These are phyloP conservation scores for Cynopterus brachyotis DNA, from an alignment of 2,113 vertebrate species.

Conservation along the genomic window DNA sequence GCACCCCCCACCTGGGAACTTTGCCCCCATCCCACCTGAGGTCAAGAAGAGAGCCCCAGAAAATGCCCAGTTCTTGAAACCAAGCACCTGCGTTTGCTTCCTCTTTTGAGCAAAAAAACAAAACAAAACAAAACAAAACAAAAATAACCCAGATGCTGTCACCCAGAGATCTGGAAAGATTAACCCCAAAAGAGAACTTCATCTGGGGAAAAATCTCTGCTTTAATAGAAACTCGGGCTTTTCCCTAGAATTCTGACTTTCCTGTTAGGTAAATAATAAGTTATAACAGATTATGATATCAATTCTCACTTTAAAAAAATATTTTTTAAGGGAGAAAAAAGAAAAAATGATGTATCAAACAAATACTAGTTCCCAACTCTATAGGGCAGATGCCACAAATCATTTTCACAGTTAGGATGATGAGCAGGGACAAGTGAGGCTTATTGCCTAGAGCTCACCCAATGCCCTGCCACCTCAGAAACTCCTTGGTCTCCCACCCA, in stretches of 20 bases:
- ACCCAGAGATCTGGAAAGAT: neutral
- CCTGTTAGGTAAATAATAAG: neutral
- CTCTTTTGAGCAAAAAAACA: conserved; percentile 19
- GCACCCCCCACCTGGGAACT: neutral
- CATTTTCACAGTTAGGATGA: neutral
- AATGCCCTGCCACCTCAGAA: neutral
- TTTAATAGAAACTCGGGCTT: neutral
- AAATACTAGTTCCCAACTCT: neutral
- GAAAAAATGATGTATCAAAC: neutral
- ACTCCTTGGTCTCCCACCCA: neutral
- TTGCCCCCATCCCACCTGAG: neutral
- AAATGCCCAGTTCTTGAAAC: neutral
- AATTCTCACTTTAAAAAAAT: neutral
- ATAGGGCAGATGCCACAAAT: neutral
- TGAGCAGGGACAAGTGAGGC: neutral
- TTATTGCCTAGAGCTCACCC: neutral
- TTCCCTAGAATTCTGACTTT: neutral
- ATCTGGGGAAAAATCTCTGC: neutral
- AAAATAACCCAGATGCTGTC: neutral
- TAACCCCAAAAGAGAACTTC: neutral
- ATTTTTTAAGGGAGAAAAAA: neutral
- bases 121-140: too few species aligned
- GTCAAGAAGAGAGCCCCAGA: neutral
- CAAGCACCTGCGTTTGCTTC: neutral
- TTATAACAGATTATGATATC: neutral